phyloP scores from a whole-genome alignment of 2,113 vertebrate species.

The Pangasianodon gigas region DNA sequence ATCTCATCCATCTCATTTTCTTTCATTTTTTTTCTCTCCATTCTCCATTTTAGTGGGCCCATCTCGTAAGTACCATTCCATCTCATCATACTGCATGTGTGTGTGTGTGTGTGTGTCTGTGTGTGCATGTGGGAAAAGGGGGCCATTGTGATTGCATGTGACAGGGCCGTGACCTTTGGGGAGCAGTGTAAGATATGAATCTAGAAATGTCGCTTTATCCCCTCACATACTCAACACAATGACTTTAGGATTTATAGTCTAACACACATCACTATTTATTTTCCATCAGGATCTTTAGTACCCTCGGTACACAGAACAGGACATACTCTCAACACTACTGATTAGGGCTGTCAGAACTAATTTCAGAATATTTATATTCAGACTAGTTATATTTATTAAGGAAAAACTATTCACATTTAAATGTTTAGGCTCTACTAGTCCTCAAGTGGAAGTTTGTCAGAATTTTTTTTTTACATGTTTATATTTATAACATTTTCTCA shows the following conservation, averaged over 20 bases:
- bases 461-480: not conserved
- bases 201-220: not conserved
- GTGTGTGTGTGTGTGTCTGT: conserved; percentile 42
- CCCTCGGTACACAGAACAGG: not conserved
- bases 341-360: not conserved
- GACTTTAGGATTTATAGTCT: not conserved
- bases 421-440: not conserved
- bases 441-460: not conserved
- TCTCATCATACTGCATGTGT: conserved; percentile 62
- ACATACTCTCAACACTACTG: not conserved
- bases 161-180: conserved; percentile 38
- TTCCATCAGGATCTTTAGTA: not conserved
- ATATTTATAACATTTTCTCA: not conserved
- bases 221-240: not conserved
- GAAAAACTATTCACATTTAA: not conserved
- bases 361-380: not conserved
- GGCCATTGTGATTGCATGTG: conserved; percentile 36
- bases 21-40: conserved; percentile 58
- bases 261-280: not conserved
- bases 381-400: not conserved
- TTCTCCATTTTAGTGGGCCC: conserved; percentile 75
- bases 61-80: conserved; percentile 85
- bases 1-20: conserved; percentile 56
- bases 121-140: conserved; percentile 6
- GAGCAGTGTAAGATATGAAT: conserved; percentile 14